phyloP scores from a whole-genome alignment of 2,888 invertebrate species.

The Pherbina coryleti region DNA sequence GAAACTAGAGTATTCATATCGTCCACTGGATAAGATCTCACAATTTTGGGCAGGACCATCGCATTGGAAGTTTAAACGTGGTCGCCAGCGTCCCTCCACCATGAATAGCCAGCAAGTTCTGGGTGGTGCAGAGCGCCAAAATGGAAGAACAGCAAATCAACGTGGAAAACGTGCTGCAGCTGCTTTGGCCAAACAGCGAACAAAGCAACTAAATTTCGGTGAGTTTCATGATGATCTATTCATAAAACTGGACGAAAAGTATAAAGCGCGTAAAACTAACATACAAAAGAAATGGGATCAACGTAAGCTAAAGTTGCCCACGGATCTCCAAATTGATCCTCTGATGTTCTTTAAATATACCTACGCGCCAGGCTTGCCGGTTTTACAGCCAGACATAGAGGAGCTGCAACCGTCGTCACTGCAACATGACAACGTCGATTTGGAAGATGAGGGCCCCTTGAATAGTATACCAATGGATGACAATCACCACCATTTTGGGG shows the following conservation, averaged over 20 bases:
- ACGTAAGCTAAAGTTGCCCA: constrained; percentile 65
- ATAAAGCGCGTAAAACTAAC: constrained; percentile 61
- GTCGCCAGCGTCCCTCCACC: constrained; percentile 54
- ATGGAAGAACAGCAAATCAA: constrained; percentile 35
- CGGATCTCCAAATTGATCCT: constrained; percentile 60
- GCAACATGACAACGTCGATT: constrained; percentile 52
- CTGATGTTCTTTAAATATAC: constrained; percentile 59
- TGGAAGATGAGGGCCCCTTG: constrained; percentile 68
- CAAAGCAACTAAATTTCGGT: constrained; percentile 59
- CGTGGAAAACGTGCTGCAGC: constrained; percentile 46
- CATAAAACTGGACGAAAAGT: constrained; percentile 56
- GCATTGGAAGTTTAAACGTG: constrained; percentile 83
- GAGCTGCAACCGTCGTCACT: constrained; percentile 33
- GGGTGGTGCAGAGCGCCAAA: constrained; percentile 14
- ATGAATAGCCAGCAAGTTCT: constrained; percentile 32
- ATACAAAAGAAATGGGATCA: constrained; percentile 68
- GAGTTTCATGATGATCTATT: constrained; percentile 61
- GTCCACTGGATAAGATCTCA: constrained; percentile 70
- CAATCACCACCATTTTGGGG: constrained; percentile 52
- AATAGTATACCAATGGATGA: constrained; percentile 46
- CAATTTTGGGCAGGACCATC: constrained; percentile 85
- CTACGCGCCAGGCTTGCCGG: constrained; percentile 60
- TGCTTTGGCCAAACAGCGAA: constrained; percentile 51
- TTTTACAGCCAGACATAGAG: constrained; percentile 40
- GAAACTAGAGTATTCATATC: constrained; percentile 80